Evolutionary conservation across 2,113 vertebrate species (phyloP).

Genomic region (Sinosuthora webbiana): DNA sequence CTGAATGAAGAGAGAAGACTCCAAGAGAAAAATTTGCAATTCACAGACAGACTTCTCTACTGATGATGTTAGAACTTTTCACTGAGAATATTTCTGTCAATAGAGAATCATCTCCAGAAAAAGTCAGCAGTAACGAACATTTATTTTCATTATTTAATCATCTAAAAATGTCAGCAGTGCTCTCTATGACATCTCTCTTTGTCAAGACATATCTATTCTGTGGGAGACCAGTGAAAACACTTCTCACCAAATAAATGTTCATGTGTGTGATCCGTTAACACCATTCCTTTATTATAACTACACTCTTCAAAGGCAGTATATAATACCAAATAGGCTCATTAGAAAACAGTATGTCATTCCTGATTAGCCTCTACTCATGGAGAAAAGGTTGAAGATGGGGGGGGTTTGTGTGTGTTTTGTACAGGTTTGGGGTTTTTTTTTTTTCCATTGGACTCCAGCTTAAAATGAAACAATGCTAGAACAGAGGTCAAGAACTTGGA

Average conservation of each 20-base stretch:
- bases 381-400: background rate
- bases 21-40: background rate
- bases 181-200: background rate
- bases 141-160: conserved; percentile 35
- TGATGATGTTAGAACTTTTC: background rate
- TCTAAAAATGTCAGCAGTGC: conserved; percentile 38
- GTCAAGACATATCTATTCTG: background rate
- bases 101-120: conserved; percentile 11
- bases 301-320: conserved; percentile 14
- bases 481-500: conserved; percentile 73
- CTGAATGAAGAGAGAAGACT: background rate
- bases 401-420: background rate
- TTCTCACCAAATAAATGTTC: conserved; percentile 31
- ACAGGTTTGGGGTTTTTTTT: accelerated
- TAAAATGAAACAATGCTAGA: conserved; percentile 74
- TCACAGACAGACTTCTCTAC: background rate
- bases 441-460: conserved; percentile 49
- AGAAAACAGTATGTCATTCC: conserved; percentile 13
- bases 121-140: background rate
- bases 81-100: background rate
- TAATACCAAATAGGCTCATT: background rate
- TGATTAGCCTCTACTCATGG: conserved; percentile 36
- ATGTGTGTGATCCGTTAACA: background rate
- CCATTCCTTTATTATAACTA: background rate
- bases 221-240: conserved; percentile 16